Base-by-base conservation (phyloP, 2,888 invertebrate genomes). In the Ectemnius lituratus region DNA sequence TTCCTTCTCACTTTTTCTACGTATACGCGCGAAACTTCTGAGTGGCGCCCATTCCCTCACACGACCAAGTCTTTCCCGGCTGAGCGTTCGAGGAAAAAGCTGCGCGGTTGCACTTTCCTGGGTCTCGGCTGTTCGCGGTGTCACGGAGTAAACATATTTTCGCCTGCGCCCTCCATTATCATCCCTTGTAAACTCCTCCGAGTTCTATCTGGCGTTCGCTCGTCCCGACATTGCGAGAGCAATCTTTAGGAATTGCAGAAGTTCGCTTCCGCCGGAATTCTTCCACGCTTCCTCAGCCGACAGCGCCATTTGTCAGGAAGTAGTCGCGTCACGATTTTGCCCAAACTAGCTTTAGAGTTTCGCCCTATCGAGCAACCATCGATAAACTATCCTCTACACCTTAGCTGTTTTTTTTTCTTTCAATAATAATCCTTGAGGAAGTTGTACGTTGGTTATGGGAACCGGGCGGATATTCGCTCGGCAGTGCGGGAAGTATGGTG, bases 201-300 rank as follows among this genome's bases (percentile, higher is more conserved):
- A 37, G 37, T 37, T 37, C 37, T 37, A 37, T 5, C 37, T 37
- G 6, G 65, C 27, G 61, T 14, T 23, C 23, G 67, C 72, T 56
- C 68, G 59, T 59, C 69, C 73, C 61, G 70, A 62, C 71, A 73
- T 78, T 74, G 61, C 67, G 60, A 52, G 52, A 46, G 61, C 63
- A 66, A 76, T 78, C 71, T 78, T 61, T 60, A 28, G 76, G 59
- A 78, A 78, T 80, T 80, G 76, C 70, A 16, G 58, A 80, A 80
- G 69, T 70, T 37, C 37, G 52, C 13, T 58, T 49, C 23, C 23
- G 70, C 59, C 46, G n/a, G 16, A 8, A 66, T 69, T 65, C 71
- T 58, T 62, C 45, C 47, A 27, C 16, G 56, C 14, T 37, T 11
- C 8, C 37, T 8, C 11, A 8, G 37, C 11, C 37, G 37, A 57